phyloP scores from a whole-genome alignment of 2,888 invertebrate genomes.

The Tiliacea aurago region DNA sequence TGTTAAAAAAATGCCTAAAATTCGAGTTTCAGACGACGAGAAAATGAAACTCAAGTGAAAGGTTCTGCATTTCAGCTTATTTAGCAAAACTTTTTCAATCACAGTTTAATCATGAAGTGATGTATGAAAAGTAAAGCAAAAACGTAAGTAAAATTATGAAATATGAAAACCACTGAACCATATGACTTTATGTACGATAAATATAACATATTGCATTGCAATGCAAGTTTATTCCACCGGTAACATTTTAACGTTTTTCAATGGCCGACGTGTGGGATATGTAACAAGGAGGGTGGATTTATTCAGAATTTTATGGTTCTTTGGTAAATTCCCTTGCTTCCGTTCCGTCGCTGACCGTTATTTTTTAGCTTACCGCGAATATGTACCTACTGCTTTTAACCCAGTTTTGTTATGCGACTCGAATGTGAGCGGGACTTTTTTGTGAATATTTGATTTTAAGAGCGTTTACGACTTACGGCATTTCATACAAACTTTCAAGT shows the following conservation, averaged over 20 bases:
- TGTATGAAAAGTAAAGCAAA: not conserved
- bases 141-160: conserved; percentile 8
- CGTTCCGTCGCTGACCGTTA: conserved; percentile 61
- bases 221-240: conserved; percentile 18
- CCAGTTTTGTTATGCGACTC: conserved; percentile 72
- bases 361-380: conserved; percentile 74
- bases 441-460: not conserved
- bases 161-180: not conserved
- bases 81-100: not conserved
- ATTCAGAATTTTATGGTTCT: conserved; percentile 77
- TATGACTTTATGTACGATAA: not conserved
- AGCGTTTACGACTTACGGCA: no score
- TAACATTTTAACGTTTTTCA: conserved; percentile 42
- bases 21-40: not conserved
- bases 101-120: not conserved
- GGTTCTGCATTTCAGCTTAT: not conserved
- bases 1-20: not conserved
- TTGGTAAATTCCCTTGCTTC: conserved; percentile 72
- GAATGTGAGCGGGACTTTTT: conserved; percentile 5
- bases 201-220: conserved; percentile 17
- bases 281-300: conserved; percentile 56
- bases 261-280: conserved; percentile 57
- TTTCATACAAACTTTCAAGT: no score
- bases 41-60: not conserved
- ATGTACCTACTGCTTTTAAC: conserved; percentile 70